Conservation (phyloP, 2,113 vertebrate species). For the Poeciliopsis prolifica region DNA sequence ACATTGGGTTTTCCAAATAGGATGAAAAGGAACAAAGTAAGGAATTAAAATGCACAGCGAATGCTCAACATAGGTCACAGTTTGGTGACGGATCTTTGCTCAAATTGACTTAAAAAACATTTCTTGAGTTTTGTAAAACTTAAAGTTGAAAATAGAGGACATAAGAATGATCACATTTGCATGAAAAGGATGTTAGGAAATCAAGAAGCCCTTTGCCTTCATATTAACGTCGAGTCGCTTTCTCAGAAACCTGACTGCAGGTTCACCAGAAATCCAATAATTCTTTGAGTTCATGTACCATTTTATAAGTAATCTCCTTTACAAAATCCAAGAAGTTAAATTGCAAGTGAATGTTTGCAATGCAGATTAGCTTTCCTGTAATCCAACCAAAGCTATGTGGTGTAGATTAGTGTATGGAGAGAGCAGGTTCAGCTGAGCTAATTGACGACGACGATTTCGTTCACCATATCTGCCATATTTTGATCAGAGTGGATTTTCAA, state of each 20-base stretch:
- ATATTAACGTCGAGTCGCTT: neutral
- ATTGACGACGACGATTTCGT: neutral
- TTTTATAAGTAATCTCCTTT: constrained; percentile 47
- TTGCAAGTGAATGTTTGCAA: neutral
- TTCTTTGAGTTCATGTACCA: constrained; percentile 19
- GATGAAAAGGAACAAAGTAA: no score
- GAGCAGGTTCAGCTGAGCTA: neutral
- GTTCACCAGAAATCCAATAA: constrained; percentile 22
- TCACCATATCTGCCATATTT: no score
- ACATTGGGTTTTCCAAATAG: no score
- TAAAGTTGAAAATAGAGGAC: neutral
- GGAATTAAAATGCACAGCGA: no score
- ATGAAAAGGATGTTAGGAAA: neutral
- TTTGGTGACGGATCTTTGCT: neutral
- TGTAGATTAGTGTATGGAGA: neutral
- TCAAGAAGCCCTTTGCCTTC: neutral
- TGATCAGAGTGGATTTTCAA: no score
- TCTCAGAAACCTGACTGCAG: constrained; percentile 6
- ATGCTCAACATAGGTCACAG: neutral
- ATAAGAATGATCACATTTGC: neutral
- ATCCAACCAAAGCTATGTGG: no score
- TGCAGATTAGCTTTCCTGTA: neutral
- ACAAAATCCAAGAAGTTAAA: constrained; percentile 20
- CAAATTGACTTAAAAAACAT: neutral
- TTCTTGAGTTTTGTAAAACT: neutral